These are phyloP conservation scores for Xiphophorus couchianus DNA, from an alignment of 2,113 vertebrate genomes.

Conservation along the genomic window DNA sequence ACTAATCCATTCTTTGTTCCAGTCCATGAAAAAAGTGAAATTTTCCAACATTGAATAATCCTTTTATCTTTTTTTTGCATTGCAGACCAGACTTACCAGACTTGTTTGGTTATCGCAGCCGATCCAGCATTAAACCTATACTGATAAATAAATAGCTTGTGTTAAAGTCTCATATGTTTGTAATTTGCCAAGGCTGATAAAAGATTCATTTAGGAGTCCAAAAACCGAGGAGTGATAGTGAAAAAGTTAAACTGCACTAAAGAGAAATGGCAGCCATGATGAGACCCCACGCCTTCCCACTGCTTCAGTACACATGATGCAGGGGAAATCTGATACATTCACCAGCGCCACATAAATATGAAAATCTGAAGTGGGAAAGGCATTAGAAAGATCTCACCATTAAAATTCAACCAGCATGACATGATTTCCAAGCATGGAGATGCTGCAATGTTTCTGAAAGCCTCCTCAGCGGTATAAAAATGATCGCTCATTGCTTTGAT, in stretches of 20 bases:
- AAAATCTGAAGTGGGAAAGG: constrained; percentile 27
- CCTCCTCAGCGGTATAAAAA: constrained; percentile 25
- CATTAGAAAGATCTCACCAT: constrained; percentile 28
- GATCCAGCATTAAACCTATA: background rate
- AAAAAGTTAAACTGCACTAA: background rate
- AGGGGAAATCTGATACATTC: constrained; percentile 32
- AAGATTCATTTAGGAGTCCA: background rate
- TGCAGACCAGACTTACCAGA: too few species aligned
- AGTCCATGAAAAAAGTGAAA: too few species aligned
- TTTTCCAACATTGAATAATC: too few species aligned
- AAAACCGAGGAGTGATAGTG: constrained; percentile 2
- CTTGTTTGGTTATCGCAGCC: background rate
- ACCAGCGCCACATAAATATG: constrained; percentile 41
- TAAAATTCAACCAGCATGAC: constrained; percentile 37
- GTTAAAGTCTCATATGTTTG: constrained; percentile 9
- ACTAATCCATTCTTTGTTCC: too few species aligned
- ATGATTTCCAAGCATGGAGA: constrained; percentile 32
- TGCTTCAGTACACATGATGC: constrained; percentile 7
- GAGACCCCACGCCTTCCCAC: background rate
- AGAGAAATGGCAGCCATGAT: constrained; percentile 1
- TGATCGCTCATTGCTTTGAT: constrained; percentile 21
- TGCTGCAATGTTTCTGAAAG: constrained; percentile 39
- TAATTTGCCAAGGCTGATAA: constrained; percentile 9
- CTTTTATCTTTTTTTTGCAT: too few species aligned
- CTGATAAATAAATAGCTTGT: background rate